Conservation (phyloP, 2,888 invertebrate genomes). For the Cremastinae sp. region DNA sequence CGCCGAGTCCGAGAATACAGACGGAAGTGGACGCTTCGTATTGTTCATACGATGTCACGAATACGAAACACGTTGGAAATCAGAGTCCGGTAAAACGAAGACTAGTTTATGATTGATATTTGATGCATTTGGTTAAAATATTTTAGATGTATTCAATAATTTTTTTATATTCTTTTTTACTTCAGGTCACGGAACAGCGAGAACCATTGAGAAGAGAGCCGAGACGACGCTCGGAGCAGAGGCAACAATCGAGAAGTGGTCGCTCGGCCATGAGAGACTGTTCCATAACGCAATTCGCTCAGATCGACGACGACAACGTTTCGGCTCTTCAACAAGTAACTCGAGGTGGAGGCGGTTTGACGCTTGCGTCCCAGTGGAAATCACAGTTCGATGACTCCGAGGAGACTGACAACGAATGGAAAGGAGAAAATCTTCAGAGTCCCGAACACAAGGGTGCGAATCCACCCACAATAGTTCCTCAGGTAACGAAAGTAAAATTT, state of each 20-base stretch:
- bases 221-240: slow-evolving; percentile 73
- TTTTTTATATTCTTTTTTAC: background rate
- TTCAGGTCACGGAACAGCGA: slow-evolving; percentile 77
- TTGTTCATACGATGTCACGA: slow-evolving; percentile 77
- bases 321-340: slow-evolving; percentile 94
- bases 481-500: slow-evolving; percentile 68
- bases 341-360: slow-evolving; percentile 91
- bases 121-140: no score
- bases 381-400: slow-evolving; percentile 98
- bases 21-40: slow-evolving; percentile 84
- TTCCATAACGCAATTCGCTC: slow-evolving; percentile 93
- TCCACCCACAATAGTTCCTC: slow-evolving; percentile 71
- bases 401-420: slow-evolving; percentile 97
- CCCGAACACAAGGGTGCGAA: slow-evolving; percentile 79
- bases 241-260: slow-evolving; percentile 76
- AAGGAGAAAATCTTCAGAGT: slow-evolving; percentile 85
- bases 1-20: slow-evolving; percentile 82
- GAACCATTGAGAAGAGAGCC: slow-evolving; percentile 77
- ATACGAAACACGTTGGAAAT: slow-evolving; percentile 77
- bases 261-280: slow-evolving; percentile 86
- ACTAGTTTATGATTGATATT: background rate
- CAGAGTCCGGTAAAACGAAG: slow-evolving; percentile 74
- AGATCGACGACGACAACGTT: slow-evolving; percentile 96
- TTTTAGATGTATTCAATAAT: background rate
- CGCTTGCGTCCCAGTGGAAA: slow-evolving; percentile 96